Base-by-base conservation (phyloP, 2,888 invertebrate species). In the Rhogogaster chlorosoma region DNA sequence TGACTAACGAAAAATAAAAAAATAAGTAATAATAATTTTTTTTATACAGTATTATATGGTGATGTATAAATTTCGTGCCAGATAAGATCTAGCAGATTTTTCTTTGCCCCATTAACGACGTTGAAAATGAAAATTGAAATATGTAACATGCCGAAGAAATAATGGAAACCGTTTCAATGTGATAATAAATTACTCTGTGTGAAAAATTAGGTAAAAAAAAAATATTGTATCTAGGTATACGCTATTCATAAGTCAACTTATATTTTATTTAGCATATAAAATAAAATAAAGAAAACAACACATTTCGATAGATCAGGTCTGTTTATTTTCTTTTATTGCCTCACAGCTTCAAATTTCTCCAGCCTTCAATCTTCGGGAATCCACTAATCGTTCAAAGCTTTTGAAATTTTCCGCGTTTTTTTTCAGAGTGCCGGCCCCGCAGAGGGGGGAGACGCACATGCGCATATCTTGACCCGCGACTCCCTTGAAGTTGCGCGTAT, bases 261-360 rank as follows among this genome's bases (percentile, higher is more conserved):
- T 80, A 80, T 80, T 80, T 61, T 80, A 61, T 80, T 80, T 80
- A 15, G 26, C 42, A 26, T 61, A 80, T 61, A 80, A 80, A 61
- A 32, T 57, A 22, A 26, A 38, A 80, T 36, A 12, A 22, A 64
- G 22, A 36, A 42, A 53, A 49, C 6, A 15, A 67, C 29, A 77
- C 26, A 26, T 75, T 75, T 45, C 18, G 18, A 77, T 29, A 29
- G 6, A 45, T 49, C 29, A 18, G 18, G 49, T 26, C 32, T 32
- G 6, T 29, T 67, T 10, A n/a, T n/a, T n/a, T n/a, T n/a, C n/a
- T 32, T 7, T 67, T 5, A 26, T 61, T 61, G 9, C 12, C 26
- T 26, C 3, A 26, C 10, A 61, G 26, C 61, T 61, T 12, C 9
- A 26, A 26, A 22, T 22, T 61, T 10, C 10, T 26, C 61, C 61